A percentile compares a stretch with the other conserved stretches of the same genome.
Evolutionary conservation across 2,113 vertebrate genomes (phyloP).

Genomic region (human (Homo sapiens)): DNA sequence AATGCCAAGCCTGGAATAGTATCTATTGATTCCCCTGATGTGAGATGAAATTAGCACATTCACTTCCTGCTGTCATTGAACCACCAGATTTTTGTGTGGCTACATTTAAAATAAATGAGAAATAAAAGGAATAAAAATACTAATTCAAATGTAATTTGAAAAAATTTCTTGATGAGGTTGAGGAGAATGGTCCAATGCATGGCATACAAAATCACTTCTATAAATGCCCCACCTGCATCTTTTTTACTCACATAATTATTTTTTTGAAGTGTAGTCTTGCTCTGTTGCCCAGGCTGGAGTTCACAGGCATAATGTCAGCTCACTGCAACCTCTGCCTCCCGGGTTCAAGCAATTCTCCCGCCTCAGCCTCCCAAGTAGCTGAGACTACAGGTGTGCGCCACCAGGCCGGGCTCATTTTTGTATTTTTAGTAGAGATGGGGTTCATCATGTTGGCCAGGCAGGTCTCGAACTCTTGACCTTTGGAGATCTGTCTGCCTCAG

Average conservation of each 20-base stretch:
- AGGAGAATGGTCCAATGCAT: background rate
- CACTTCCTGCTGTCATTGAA: background rate
- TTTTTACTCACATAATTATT: background rate
- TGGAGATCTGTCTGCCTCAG: too few species aligned
- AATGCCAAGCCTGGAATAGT: background rate
- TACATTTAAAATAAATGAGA: background rate
- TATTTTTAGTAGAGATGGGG: too few species aligned
- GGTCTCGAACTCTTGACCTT: too few species aligned
- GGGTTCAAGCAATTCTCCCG: too few species aligned
- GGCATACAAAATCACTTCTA: background rate
- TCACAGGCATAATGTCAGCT: too few species aligned
- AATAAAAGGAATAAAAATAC: background rate
- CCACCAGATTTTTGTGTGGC: background rate
- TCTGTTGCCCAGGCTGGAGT: too few species aligned
- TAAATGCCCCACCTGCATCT: background rate
- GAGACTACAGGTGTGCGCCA: too few species aligned
- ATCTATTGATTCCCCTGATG: background rate
- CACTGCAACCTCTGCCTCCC: too few species aligned
- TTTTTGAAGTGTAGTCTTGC: too few species aligned
- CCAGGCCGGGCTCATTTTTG: too few species aligned
- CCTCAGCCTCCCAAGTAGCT: too few species aligned
- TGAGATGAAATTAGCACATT: background rate
- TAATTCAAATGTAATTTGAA: background rate
- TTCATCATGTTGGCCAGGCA: too few species aligned
- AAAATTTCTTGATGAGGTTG: background rate